phyloP scores from a whole-genome alignment of 2,888 invertebrate species.

The Rotaria magnacalcarata region DNA sequence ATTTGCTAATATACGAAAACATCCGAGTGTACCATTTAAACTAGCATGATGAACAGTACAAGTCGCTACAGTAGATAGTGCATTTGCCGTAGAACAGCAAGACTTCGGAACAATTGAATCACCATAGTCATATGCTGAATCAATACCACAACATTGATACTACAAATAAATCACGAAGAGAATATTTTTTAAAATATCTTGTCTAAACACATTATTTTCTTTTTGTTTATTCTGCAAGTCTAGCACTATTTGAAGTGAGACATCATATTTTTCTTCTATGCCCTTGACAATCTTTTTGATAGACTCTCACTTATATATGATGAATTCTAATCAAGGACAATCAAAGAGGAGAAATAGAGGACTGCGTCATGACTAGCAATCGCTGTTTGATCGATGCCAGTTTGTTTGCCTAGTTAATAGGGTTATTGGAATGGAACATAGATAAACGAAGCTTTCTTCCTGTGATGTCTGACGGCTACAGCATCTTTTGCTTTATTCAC shows the following conservation, averaged over 20 bases:
- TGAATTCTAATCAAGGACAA: not conserved
- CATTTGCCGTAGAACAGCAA: not conserved
- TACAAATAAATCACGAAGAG: not conserved
- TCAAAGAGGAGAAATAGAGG: not conserved
- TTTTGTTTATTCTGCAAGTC: not conserved
- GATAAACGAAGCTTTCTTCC: not conserved
- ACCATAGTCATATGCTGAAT: constrained; percentile 34
- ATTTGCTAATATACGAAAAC: not conserved
- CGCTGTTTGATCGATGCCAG: not conserved
- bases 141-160: constrained; percentile 22
- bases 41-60: not conserved
- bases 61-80: not conserved
- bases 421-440: not conserved
- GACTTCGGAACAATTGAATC: not conserved
- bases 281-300: not conserved
- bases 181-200: not conserved
- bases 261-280: not conserved
- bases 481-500: not conserved
- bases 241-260: not conserved
- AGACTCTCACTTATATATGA: not conserved
- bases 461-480: not conserved
- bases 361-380: not conserved
- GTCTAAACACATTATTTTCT: not conserved
- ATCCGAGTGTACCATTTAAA: not conserved
- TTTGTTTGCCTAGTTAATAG: not conserved